These are phyloP conservation scores for Zygogramma bicolorata DNA, from an alignment of 2,888 invertebrate genomes.

Conservation along the genomic window DNA sequence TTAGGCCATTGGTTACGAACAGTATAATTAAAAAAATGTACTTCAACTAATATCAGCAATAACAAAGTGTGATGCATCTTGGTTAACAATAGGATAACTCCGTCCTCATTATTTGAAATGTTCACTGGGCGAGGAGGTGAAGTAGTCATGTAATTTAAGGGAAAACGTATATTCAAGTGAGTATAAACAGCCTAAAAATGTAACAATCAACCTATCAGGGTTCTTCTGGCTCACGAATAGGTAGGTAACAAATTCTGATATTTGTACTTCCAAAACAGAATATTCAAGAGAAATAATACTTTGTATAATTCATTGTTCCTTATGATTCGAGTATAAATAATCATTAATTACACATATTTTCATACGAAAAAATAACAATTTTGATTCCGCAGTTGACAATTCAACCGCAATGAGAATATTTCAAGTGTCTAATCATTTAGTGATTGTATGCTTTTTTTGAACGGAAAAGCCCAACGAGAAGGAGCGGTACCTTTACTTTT, in stretches of 20 bases:
- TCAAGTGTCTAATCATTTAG: background rate
- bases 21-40: constrained; percentile 20
- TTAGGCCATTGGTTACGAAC: constrained; percentile 65
- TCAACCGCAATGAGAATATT: no score
- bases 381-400: background rate
- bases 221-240: background rate
- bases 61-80: constrained; percentile 23
- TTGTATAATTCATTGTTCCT: background rate
- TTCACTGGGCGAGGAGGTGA: background rate
- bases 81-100: background rate
- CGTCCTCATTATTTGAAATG: background rate
- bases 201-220: background rate
- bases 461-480: background rate
- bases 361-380: no score
- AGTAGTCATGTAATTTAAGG: no score
- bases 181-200: background rate
- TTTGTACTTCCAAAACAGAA: background rate
- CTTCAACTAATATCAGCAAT: constrained; percentile 37
- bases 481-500: background rate
- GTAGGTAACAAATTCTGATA: background rate
- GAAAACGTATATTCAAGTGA: no score
- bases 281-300: background rate
- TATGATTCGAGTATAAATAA: background rate
- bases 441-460: background rate
- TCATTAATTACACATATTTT: background rate